Evolutionary conservation across 2,888 invertebrate species (phyloP), one percentile per base, ranked within the genome.

Genomic region (Corythucha ciliata): DNA sequence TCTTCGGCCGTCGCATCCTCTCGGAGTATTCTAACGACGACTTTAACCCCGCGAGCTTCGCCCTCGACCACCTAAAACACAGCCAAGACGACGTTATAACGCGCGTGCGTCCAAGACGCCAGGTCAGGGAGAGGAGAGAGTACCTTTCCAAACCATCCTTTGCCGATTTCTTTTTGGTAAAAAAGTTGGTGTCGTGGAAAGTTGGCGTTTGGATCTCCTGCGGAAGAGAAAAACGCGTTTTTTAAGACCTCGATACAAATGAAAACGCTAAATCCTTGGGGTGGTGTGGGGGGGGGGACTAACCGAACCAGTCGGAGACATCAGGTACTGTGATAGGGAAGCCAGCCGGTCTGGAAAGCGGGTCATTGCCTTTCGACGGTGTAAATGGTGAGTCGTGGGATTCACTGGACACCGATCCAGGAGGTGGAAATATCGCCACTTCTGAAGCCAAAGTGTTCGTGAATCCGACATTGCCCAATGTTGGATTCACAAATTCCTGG

Each of bases 101-200:
- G 21, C 21, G 29, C 29, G n/a, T 10, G n/a, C 10, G 8, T 10
- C 29, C 29, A 29, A n/a, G 8, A 10, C 10, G 8, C 29, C n/a
- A 29, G 8, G 29, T 10, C 8, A 10, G 29, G 29, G 29, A n/a
- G 29, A n/a, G 29, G 29, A n/a, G 29, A n/a, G 29, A n/a, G 29
- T 61, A 74, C 74, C 68, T 73, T 80, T 48, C 89, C 89, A 69
- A 88, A 90, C 87, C 88, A 88, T 34, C 88, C 87, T 58, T 78
- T 76, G 2, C 86, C 87, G 53, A 88, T 75, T 70, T 88, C 87
- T 63, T 81, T 77, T 14, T 88, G 75, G 68, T 88, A 90, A 66
- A 86, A 83, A 59, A 90, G 69, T 63, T 81, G 80, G 62, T 76
- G 78, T 59, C 89, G 74, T 1, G 86, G 81, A 63, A 87, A 81